Evolutionary conservation across 1,140 invertebrate species (phyloP).

Genomic region (Phymorhynchus buccinoides): DNA sequence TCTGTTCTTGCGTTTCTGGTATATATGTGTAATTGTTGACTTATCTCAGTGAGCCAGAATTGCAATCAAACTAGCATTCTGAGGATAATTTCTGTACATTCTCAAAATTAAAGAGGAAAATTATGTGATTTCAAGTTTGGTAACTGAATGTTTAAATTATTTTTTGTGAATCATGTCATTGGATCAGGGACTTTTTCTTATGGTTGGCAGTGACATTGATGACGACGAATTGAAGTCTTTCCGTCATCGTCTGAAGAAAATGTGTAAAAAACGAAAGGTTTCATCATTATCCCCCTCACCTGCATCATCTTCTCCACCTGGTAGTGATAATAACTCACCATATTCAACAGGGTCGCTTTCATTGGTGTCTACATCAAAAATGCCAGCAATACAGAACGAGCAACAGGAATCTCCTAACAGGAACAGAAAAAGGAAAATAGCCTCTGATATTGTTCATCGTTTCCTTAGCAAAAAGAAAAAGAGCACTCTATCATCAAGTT

Average conservation of each 20-base stretch:
- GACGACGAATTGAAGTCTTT: constrained; percentile 3
- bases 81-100: neutral
- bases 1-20: too few relatives aligned
- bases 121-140: neutral
- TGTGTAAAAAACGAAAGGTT: neutral
- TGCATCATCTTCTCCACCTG: neutral
- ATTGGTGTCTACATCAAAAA: neutral
- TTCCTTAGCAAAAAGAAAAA: neutral
- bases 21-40: too few relatives aligned
- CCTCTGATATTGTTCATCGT: too few relatives aligned
- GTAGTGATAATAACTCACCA: neutral
- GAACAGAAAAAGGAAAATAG: neutral
- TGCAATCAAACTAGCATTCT: too few relatives aligned
- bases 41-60: too few relatives aligned
- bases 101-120: neutral
- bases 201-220: constrained; percentile 28
- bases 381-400: neutral
- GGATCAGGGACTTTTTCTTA: neutral
- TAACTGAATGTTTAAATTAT: neutral
- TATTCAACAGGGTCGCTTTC: neutral
- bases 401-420: neutral
- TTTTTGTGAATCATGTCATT: neutral
- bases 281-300: neutral
- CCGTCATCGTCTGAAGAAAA: neutral
- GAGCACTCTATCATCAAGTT: neutral